A percentile compares a stretch with the other conserved stretches of the same genome.
Conservation (phyloP, 2,113 vertebrate species). For the Dicrurus megarhynchus region DNA sequence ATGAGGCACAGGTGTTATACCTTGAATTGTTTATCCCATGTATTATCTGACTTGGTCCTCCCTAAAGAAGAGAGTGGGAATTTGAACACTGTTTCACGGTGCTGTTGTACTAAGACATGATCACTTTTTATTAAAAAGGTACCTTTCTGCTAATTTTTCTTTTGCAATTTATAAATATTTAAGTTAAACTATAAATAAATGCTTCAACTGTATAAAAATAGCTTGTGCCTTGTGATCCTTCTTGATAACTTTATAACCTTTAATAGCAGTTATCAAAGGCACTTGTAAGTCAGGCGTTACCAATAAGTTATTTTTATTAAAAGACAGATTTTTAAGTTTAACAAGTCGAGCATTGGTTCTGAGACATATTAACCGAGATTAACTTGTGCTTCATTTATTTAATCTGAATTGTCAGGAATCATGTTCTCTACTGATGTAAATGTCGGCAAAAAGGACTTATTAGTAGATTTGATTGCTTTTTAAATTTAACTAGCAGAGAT, state of each 20-base stretch:
- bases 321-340: slow-evolving; percentile 41
- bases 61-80: slow-evolving; percentile 13
- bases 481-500: slow-evolving; percentile 75
- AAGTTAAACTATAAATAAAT: slow-evolving; percentile 45
- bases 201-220: slow-evolving; percentile 34
- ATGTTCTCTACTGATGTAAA: slow-evolving; percentile 69
- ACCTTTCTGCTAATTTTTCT: slow-evolving; percentile 23
- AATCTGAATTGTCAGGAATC: slow-evolving; percentile 74
- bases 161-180: slow-evolving; percentile 63
- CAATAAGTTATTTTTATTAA: slow-evolving; percentile 55
- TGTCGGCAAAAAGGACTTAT: slow-evolving; percentile 72
- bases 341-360: slow-evolving; percentile 31
- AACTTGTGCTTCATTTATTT: slow-evolving; percentile 74
- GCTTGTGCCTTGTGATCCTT: slow-evolving; percentile 40
- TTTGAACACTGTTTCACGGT: not conserved
- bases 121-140: slow-evolving; percentile 27
- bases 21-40: slow-evolving; percentile 13
- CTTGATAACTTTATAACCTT: slow-evolving; percentile 62
- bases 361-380: slow-evolving; percentile 55
- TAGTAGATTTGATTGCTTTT: slow-evolving; percentile 80
- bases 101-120: not conserved
- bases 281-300: not conserved
- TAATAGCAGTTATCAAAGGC: slow-evolving; percentile 34
- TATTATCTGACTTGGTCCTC: slow-evolving; percentile 12
- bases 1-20: not conserved